Conservation (phyloP, 1,140 invertebrate genomes). For the Steinernema khuongi region DNA sequence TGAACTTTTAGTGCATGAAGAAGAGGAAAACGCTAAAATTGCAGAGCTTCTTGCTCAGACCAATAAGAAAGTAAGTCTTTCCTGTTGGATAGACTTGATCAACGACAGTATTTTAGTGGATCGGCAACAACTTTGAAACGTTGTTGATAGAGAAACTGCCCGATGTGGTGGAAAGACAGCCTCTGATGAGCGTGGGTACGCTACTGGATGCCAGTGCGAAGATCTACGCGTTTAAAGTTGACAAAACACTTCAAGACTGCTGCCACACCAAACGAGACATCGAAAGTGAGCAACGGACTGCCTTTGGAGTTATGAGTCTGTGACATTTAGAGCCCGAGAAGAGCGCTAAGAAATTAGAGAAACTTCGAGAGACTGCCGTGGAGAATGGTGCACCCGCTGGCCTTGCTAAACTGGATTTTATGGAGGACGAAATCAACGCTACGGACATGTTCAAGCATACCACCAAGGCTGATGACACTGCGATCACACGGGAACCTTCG, state of each 20-base stretch:
- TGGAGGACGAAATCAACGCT: neutral
- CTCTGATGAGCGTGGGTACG: neutral
- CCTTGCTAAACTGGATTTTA: neutral
- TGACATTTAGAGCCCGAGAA: neutral
- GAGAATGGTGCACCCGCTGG: neutral
- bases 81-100: neutral
- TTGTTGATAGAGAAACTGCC: neutral
- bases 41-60: neutral
- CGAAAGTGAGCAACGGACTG: neutral
- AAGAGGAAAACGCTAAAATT: neutral
- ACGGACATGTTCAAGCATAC: neutral
- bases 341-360: neutral
- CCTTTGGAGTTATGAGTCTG: neutral
- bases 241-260: constrained; percentile 1
- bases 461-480: neutral
- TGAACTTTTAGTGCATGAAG: constrained; percentile 1
- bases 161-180: neutral
- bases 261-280: neutral
- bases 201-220: neutral
- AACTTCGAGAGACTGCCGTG: neutral
- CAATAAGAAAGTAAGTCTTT: neutral
- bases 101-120: neutral
- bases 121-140: neutral
- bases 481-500: neutral
- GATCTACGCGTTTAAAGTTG: constrained; percentile 8